These are phyloP conservation scores for Tromatobia lineatoria DNA, from an alignment of 2,888 invertebrate genomes.

Conservation along the genomic window DNA sequence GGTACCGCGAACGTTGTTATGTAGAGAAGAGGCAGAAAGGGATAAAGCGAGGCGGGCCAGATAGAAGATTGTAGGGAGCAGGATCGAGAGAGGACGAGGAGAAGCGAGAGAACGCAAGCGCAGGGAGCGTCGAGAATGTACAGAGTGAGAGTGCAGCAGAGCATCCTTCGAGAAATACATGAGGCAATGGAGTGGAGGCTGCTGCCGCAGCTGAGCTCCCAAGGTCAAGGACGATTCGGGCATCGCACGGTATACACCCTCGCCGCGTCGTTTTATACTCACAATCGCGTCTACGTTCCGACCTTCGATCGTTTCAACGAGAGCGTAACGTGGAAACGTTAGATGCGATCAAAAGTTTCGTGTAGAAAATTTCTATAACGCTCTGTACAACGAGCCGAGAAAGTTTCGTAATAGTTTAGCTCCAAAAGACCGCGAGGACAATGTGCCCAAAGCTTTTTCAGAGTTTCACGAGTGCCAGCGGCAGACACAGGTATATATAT, in stretches of 20 bases:
- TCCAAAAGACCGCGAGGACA: background rate
- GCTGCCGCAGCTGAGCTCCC: constrained; percentile 72
- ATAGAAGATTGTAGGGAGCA: constrained; percentile 14
- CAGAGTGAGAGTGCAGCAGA: constrained; percentile 62
- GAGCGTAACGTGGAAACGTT: constrained; percentile 21
- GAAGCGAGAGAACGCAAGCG: constrained; percentile 48
- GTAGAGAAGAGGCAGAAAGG: constrained; percentile 23
- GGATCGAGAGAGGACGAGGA: constrained; percentile 32
- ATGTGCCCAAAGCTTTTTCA: constrained; percentile 13
- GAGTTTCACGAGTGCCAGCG: constrained; percentile 10
- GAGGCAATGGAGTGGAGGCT: constrained; percentile 59
- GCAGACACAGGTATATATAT: background rate
- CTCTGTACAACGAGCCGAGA: background rate
- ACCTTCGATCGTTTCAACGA: constrained; percentile 22
- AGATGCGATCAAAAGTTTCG: constrained; percentile 42
- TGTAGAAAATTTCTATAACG: background rate
- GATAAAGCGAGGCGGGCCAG: constrained; percentile 13
- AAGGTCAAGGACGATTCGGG: constrained; percentile 79
- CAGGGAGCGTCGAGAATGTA: constrained; percentile 49
- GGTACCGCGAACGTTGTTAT: constrained; percentile 10
- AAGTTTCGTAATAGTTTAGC: constrained; percentile 50
- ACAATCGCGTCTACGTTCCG: background rate
- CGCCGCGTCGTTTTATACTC: constrained; percentile 24
- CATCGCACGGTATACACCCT: constrained; percentile 47
- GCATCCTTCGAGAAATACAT: constrained; percentile 72